These are phyloP conservation scores for Sebastiscus albofasciatus DNA, from an alignment of 2,797 vertebrate species.

Conservation along the genomic window DNA sequence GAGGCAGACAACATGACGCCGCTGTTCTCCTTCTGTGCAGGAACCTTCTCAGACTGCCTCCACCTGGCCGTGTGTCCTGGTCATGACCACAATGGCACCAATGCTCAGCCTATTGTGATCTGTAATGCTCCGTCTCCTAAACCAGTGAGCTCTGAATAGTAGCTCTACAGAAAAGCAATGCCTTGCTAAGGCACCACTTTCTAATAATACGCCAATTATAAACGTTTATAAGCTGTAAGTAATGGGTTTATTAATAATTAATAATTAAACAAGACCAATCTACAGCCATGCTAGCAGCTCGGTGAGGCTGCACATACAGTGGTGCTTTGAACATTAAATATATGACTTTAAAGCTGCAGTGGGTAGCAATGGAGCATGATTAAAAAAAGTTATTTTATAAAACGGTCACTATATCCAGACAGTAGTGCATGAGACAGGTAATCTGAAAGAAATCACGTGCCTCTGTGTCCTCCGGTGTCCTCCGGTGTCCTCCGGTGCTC, in stretches of 20 bases:
- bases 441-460: neutral
- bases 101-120: conserved; percentile 77
- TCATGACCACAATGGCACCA: conserved; percentile 81
- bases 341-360: too few species aligned
- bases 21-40: conserved; percentile 81
- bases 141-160: conserved; percentile 36
- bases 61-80: conserved; percentile 84
- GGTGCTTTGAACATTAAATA: neutral
- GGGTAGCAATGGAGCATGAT: too few species aligned
- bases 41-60: conserved; percentile 79
- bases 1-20: conserved; percentile 82
- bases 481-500: too few species aligned
- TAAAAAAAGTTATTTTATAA: too few species aligned
- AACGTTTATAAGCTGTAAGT: neutral
- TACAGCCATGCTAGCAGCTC: neutral
- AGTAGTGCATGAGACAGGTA: neutral
- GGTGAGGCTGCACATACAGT: neutral
- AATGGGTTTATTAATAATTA: neutral
- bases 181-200: neutral
- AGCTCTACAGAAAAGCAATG: neutral
- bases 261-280: neutral
- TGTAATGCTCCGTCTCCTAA: conserved; percentile 57
- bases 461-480: too few species aligned
- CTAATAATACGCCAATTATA: neutral
- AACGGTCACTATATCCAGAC: too few species aligned